A percentile compares a stretch with the other conserved stretches of the same genome.
phyloP scores from a whole-genome alignment of 2,888 invertebrate genomes.

The Hecatera dysodea region DNA sequence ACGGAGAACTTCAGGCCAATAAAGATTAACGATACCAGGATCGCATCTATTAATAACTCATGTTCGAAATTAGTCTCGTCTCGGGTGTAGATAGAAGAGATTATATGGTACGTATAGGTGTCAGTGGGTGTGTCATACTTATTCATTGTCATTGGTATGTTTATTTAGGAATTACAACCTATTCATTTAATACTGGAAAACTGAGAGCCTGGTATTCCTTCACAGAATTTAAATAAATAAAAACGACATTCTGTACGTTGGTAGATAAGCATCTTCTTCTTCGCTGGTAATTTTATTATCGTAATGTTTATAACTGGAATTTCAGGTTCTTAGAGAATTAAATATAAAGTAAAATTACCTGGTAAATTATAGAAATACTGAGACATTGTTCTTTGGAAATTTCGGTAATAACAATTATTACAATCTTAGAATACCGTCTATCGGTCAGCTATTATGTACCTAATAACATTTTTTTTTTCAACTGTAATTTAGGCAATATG shows the following conservation, averaged over 20 bases:
- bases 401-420: too few species aligned
- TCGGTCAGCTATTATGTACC: not conserved
- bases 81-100: not conserved
- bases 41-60: not conserved
- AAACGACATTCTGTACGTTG: not conserved
- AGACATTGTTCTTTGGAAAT: too few species aligned
- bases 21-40: slow-evolving; percentile 14
- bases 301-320: not conserved
- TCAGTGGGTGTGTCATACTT: too few species aligned
- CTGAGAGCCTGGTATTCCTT: not conserved
- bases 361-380: not conserved
- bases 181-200: not conserved
- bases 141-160: not conserved
- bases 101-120: not conserved
- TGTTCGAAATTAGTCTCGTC: not conserved
- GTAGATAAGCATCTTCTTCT: not conserved
- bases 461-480: not conserved
- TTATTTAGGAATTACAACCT: not conserved
- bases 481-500: not conserved
- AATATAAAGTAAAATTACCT: not conserved
- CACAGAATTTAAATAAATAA: not conserved
- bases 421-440: not conserved
- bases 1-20: not conserved
- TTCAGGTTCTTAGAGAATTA: not conserved
- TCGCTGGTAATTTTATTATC: not conserved